Evolutionary conservation across 2,888 invertebrate genomes (phyloP), one percentile per base, ranked within the genome.

Genomic region (Pilophorus perplexus): DNA sequence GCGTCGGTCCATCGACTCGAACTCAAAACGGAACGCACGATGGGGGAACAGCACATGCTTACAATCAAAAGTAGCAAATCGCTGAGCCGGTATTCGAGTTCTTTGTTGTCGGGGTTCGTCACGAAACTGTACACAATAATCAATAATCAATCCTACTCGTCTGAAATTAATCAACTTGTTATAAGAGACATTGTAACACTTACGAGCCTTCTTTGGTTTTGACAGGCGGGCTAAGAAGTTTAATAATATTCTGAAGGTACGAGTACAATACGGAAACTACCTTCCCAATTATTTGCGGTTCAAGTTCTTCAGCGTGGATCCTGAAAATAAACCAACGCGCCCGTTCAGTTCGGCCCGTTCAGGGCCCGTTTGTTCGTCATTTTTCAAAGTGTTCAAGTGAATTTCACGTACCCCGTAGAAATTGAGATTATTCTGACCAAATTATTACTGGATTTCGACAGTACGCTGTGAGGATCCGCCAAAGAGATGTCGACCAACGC

Each of bases 361-460:
- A n/a, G n/a, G n/a, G n/a, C n/a, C n/a, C n/a, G n/a, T n/a, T n/a
- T n/a, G n/a, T n/a, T n/a, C n/a, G n/a, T n/a, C n/a, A n/a, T n/a
- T n/a, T n/a, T n/a, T n/a, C n/a, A n/a, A n/a, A n/a, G n/a, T n/a
- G n/a, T n/a, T n/a, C n/a, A n/a, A n/a, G n/a, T n/a, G n/a, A n/a
- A n/a, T n/a, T n/a, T n/a, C n/a, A 74, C 76, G 73, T 73, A 80
- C 79, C 82, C 81, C 68, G 80, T 78, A 1, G 82, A 82, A 67
- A 83, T 76, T 1, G 82, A 79, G 23, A 84, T 75, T 68, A 84
- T 80, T 72, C 83, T 82, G 25, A 82, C 77, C 14, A 84, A 75
- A 54, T 83, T 75, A 64, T 80, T 77, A 60, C 82, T 79, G n/a
- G 82, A 80, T 5, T 81, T 77, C 12, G 76, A 77, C 2, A 80